These are phyloP conservation scores for Glomeris maerens DNA, from an alignment of 1,140 invertebrate species.

Conservation along the genomic window DNA sequence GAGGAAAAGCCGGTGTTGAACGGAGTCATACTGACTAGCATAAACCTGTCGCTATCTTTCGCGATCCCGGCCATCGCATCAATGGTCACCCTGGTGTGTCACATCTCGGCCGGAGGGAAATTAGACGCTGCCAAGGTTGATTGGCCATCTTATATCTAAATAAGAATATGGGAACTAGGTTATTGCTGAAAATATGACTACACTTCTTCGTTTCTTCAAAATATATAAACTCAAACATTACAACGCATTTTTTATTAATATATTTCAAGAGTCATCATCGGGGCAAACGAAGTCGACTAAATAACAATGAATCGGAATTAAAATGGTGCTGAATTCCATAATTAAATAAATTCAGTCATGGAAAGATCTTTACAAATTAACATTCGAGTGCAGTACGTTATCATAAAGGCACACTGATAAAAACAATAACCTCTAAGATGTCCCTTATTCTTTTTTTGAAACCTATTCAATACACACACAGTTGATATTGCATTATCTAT, in stretches of 20 bases:
- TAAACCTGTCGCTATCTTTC: slow-evolving; percentile 44
- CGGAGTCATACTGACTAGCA: slow-evolving; percentile 42
- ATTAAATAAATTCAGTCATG: not conserved
- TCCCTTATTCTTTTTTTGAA: not conserved
- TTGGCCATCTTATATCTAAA: no score
- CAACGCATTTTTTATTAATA: not conserved
- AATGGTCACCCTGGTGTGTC: slow-evolving; percentile 46
- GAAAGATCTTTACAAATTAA: not conserved
- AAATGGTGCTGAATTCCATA: not conserved
- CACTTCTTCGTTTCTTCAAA: not conserved
- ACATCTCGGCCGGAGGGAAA: slow-evolving; percentile 42
- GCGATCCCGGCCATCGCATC: slow-evolving; percentile 45
- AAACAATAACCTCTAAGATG: not conserved
- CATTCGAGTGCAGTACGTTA: not conserved
- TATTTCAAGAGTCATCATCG: not conserved
- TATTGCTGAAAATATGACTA: not conserved
- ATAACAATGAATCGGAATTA: not conserved
- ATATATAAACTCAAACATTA: not conserved
- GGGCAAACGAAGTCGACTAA: not conserved
- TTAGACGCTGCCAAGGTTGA: slow-evolving; percentile 47
- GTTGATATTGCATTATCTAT: not conserved
- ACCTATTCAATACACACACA: not conserved
- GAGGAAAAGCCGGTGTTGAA: slow-evolving; percentile 42
- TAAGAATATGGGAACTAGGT: slow-evolving; percentile 18
- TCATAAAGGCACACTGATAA: no score